These are phyloP conservation scores for Gymnopithys bicolor DNA, from an alignment of 2,797 vertebrate species.

Conservation along the genomic window DNA sequence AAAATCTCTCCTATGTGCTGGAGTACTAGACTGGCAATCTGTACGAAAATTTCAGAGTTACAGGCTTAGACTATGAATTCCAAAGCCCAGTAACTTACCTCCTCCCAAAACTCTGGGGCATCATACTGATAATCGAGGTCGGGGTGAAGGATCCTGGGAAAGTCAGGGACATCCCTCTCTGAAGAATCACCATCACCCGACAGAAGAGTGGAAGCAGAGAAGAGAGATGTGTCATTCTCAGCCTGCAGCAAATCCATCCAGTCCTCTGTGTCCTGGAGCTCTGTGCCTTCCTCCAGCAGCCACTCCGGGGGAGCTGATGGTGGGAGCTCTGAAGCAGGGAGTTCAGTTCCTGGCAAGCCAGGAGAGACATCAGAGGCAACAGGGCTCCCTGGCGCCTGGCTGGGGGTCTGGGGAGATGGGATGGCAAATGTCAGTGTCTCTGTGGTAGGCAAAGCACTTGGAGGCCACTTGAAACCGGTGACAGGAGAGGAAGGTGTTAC, in stretches of 20 bases:
- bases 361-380: conserved; percentile 69
- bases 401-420: conserved; percentile 66
- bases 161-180: conserved; percentile 82
- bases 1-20: not conserved
- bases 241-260: conserved; percentile 75
- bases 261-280: conserved; percentile 73
- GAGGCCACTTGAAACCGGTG: conserved; percentile 47
- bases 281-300: conserved; percentile 68
- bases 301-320: conserved; percentile 55
- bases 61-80: not conserved
- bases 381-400: conserved; percentile 43
- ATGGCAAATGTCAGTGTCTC: conserved; percentile 37
- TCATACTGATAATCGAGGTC: conserved; percentile 92
- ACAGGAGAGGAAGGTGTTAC: conserved; percentile 54
- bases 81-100: conserved; percentile 77
- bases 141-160: conserved; percentile 83
- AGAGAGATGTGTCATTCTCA: conserved; percentile 86
- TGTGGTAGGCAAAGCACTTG: not conserved
- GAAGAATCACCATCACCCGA: conserved; percentile 92
- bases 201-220: conserved; percentile 88
- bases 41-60: not conserved
- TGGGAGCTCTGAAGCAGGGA: conserved; percentile 56
- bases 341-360: conserved; percentile 43
- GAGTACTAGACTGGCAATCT: not conserved
- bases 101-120: conserved; percentile 84